A percentile compares a stretch with the other conserved stretches of the same genome.
phyloP scores from a whole-genome alignment of 2,888 invertebrate species.

The Acronicta alni region DNA sequence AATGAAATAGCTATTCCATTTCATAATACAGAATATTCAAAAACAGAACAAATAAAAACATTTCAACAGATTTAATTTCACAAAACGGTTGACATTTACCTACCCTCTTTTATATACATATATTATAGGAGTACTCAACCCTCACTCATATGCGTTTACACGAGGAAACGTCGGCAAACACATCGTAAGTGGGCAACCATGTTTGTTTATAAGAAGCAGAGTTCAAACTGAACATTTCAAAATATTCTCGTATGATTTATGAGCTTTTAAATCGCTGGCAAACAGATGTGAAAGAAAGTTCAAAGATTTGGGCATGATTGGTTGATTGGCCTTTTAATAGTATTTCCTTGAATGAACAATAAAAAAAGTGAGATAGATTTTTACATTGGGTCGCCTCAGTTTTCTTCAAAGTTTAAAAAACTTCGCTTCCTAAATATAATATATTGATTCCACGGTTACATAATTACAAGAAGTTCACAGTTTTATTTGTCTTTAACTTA shows the following conservation, averaged over 20 bases:
- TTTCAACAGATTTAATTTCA: neutral
- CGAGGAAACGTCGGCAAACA: constrained; percentile 23
- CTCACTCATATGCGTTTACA: constrained; percentile 1
- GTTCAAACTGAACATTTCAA: constrained; percentile 17
- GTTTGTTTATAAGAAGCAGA: constrained; percentile 37
- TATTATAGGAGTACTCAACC: neutral
- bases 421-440: no score
- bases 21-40: neutral
- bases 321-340: no score
- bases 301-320: neutral
- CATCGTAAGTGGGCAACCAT: constrained; percentile 43
- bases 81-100: constrained; percentile 2
- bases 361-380: no score
- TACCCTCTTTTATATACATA: neutral
- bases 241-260: constrained; percentile 39
- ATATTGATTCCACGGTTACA: no score
- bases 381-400: no score
- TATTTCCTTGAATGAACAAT: no score
- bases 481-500: no score
- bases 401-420: no score
- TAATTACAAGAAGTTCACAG: no score
- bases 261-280: constrained; percentile 32
- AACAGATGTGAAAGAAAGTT: constrained; percentile 16
- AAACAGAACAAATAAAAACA: neutral
- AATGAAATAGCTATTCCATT: no score